Base-by-base conservation (phyloP, 1,140 invertebrate species). In the Drosophila fuyamai region DNA sequence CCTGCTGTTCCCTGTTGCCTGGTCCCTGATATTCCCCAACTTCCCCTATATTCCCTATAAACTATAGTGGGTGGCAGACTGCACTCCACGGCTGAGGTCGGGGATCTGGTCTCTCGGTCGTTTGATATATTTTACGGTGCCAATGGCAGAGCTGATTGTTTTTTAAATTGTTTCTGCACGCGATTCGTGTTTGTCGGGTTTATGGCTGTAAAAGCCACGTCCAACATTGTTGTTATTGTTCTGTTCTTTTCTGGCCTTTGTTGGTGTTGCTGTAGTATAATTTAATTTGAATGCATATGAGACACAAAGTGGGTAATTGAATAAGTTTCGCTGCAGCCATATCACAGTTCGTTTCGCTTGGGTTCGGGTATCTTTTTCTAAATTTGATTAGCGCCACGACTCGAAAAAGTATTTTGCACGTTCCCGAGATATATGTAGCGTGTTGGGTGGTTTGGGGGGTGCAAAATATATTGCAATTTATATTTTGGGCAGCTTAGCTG, bases 81-180 rank as follows among this genome's bases (percentile, higher is more conserved):
- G 38, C 41, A 35, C 40, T 55, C 67, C 58, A 55, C 63, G 56
- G 36, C 53, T 70, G 53, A 61, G 70, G 77, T 75, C 77, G 76
- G 57, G 71, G 71, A 51, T 80, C 78, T 61, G 29, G 50, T 40
- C 16, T 54, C 41, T 67, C 6, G 35, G 23, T 16, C 18, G 41
- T 60, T 61, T 61, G 56, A 71, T 77, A 82, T 82, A 66, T 79
- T 83, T 82, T 73, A 82, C 65, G 79, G 78, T 76, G 77, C 71
- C 63, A 79, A 76, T 81, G 70, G 70, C 70, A 76, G 77, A 80
- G 71, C 75, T 89, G 84, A 89, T 89, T 89, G 85, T 89, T 89
- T 89, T 89, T 89, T 89, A 89, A 89, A 89, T 89, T 89, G 84
- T 89, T 89, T 89, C 82, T 89, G 80, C 84, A 89, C 84, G 84